These are phyloP conservation scores for Trididemnum miniatum DNA, from an alignment of 23 tunicate species.

Conservation along the genomic window DNA sequence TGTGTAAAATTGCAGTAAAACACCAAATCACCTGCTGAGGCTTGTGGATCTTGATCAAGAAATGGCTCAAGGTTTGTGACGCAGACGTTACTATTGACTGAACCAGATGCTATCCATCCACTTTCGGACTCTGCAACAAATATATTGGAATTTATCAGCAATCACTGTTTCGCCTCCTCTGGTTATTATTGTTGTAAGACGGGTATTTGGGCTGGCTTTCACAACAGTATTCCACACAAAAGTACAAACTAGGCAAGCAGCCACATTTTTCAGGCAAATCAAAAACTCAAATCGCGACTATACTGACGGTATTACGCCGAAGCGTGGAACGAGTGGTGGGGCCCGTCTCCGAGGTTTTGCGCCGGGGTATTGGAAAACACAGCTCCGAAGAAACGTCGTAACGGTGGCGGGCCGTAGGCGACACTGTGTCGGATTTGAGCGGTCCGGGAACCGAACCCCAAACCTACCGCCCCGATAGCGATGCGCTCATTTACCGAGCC, in stretches of 20 bases:
- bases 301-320: not conserved
- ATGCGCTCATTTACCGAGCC: not conserved
- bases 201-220: too few species aligned
- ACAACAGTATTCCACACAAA: too few species aligned
- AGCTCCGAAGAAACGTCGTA: not conserved
- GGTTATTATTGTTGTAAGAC: too few species aligned
- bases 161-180: too few species aligned
- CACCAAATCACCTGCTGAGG: too few species aligned
- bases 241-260: too few species aligned
- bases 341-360: not conserved
- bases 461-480: not conserved
- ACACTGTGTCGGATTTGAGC: not conserved
- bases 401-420: not conserved
- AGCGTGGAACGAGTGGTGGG: not conserved
- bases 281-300: not conserved
- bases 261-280: not conserved
- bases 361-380: not conserved
- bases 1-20: too few species aligned
- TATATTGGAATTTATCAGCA: too few species aligned
- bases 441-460: not conserved
- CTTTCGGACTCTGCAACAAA: not conserved
- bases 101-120: conserved; percentile 53
- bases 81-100: conserved; percentile 25
- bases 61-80: conserved; percentile 21
- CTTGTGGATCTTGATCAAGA: too few species aligned